Base-by-base conservation (phyloP, 2,113 vertebrate species). In the Nannobrachium achirus region DNA sequence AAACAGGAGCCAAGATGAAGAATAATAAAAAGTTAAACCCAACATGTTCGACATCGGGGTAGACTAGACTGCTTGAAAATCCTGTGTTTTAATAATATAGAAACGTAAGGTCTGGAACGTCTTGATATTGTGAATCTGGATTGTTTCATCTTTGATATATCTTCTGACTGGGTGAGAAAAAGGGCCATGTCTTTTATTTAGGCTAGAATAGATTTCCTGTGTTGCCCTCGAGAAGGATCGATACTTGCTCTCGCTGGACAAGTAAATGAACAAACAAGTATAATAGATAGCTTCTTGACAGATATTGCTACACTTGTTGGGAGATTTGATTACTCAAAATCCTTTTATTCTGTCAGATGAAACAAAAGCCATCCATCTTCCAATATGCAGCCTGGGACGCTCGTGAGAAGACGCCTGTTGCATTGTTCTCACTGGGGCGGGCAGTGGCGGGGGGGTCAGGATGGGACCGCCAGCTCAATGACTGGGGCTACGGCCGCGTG, bases 391-490 rank as follows among this genome's bases (percentile, higher is more conserved):
- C 44, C n/a, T n/a, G 62, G 33, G 62, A 60, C 0, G 44, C 44
- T 48, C 20, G n/a, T 53, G 38, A 58, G 52, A 7, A 13, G 63
- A 10, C 25, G 68, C 53, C 45, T 69, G 78, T 72, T 78, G 64
- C 66, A 72, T 78, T 71, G 76, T 70, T 64, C 50, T 55, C 41
- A 16, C 19, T 39, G 42, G 46, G 71, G 62, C 63, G 70, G 67
- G 42, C 9, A 14, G 4, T 11, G 14, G 25, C 48, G 46, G 14
- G 60, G 62, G 33, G 69, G 81, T 69, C 83, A 74, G 39, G 45
- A 10, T 13, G 4, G 74, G 72, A 69, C 69, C 60, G 49, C 59
- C 52, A 13, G 62, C 71, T 78, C 75, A 82, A 68, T 76, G 68
- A 69, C n/a, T 38, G 63, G 51, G 48, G 63, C 53, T 48, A 5